Percentiles rank a stretch among this genome's conserved stretches.
phyloP scores from a whole-genome alignment of 2,888 invertebrate species.

The Melinopterus prodromus region DNA sequence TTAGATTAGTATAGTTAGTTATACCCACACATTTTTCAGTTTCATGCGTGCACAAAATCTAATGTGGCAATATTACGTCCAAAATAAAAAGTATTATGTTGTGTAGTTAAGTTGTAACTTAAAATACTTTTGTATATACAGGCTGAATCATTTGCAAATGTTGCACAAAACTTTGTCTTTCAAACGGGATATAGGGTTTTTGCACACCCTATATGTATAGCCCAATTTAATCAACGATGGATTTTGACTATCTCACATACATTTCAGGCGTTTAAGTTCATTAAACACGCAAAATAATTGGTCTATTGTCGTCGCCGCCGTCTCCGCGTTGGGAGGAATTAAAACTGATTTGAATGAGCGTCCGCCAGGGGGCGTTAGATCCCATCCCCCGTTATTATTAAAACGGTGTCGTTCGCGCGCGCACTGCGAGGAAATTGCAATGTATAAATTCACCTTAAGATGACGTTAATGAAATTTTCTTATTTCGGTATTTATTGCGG shows the following conservation, averaged over 20 bases:
- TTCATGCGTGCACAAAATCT: no score
- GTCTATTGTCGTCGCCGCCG: neutral
- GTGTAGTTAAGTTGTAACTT: no score
- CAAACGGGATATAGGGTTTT: no score
- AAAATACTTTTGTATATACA: no score
- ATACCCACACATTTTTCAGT: no score
- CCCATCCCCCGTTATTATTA: neutral
- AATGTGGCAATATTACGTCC: no score
- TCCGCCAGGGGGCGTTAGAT: neutral
- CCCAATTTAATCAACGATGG: no score
- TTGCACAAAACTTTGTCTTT: no score
- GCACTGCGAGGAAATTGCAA: constrained; percentile 61
- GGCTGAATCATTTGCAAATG: no score
- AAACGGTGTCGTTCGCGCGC: neutral
- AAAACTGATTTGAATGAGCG: neutral
- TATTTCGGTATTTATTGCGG: constrained; percentile 61
- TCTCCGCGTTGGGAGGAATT: neutral
- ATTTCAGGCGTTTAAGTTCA: neutral
- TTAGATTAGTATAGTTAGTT: no score
- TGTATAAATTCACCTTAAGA: constrained; percentile 66
- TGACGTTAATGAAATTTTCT: constrained; percentile 67
- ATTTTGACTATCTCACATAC: neutral
- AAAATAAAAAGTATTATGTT: no score
- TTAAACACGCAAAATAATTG: neutral
- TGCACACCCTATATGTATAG: no score